Conservation (phyloP, 2,888 invertebrate genomes). For the Pheosia tremula region DNA sequence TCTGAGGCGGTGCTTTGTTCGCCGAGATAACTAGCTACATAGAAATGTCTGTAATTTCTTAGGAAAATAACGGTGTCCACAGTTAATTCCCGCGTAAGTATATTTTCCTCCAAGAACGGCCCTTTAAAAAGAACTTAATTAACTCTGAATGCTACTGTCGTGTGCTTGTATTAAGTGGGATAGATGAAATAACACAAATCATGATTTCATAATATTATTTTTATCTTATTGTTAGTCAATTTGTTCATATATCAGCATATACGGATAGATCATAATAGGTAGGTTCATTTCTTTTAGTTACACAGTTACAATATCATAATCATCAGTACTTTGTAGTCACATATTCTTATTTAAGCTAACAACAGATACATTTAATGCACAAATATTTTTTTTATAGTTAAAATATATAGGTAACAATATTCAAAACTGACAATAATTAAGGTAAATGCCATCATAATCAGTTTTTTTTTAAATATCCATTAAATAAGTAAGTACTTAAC, state of each 20-base stretch:
- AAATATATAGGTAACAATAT: conserved; percentile 37
- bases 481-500: conserved; percentile 24
- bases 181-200: conserved; percentile 8
- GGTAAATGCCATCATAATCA: conserved; percentile 47
- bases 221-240: conserved; percentile 65
- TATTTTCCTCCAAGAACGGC: too few species aligned
- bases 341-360: conserved; percentile 37
- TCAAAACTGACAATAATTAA: conserved; percentile 32
- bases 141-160: too few species aligned
- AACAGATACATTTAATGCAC: conserved; percentile 47
- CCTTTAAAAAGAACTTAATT: too few species aligned
- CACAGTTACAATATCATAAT: conserved; percentile 27
- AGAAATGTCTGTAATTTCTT: too few species aligned
- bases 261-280: conserved; percentile 39
- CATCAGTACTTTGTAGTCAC: conserved; percentile 45
- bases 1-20: too few species aligned
- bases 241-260: conserved; percentile 60
- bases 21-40: too few species aligned
- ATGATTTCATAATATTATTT: conserved; percentile 24
- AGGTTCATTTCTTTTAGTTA: conserved; percentile 29
- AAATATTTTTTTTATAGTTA: conserved; percentile 34
- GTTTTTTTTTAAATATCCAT: conserved; percentile 27
- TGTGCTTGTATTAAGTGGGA: not conserved
- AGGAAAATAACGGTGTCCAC: too few species aligned
- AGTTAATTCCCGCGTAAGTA: too few species aligned